Base-by-base conservation (phyloP, 2,888 invertebrate species). In the Catonia carolina region DNA sequence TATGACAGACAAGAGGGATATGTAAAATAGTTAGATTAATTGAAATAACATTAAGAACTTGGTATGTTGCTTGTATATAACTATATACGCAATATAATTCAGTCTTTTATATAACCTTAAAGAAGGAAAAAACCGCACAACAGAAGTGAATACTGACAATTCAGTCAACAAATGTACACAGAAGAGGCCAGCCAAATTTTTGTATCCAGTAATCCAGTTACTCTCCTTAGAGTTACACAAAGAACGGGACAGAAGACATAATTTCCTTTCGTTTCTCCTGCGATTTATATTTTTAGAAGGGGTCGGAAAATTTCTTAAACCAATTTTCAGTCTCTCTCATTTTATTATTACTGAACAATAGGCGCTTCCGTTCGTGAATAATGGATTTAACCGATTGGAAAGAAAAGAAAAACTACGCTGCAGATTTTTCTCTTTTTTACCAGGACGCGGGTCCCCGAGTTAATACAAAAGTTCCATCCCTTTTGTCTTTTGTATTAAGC, bases 321-420 rank as follows among this genome's bases (percentile, higher is more conserved):
- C 54, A 58, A 58, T 58, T 58, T 31, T 47, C 35, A 54, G 50
- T 45, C 56, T 56, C 49, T 47, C 49, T 56, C 51, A 50, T 36
- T 56, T 56, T 56, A 50, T 58, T 58, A 58, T 58, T 58, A 47
- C 45, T 39, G 20, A 39, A 54, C 58, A 54, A 58, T 58, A 37
- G 58, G 41, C 49, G 53, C 53, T 54, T 41, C 50, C 50, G 35
- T 58, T 45, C 27, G 45, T 45, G 45, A 58, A 53, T 58, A 58
- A 58, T 51, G 54, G 54, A 53, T 45, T 58, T 50, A 58, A 58
- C 58, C 58, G 54, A 54, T 58, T 50, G 54, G 58, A 58, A 52
- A 58, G 54, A 41, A 45, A 33, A 45, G 58, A 58, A 58, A 58
- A 58, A 54, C 39, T 27, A 39, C 6, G 58, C 33, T 51, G 37